Base-by-base conservation (phyloP, 2,797 vertebrate species). In the Gouania willdenowi region DNA sequence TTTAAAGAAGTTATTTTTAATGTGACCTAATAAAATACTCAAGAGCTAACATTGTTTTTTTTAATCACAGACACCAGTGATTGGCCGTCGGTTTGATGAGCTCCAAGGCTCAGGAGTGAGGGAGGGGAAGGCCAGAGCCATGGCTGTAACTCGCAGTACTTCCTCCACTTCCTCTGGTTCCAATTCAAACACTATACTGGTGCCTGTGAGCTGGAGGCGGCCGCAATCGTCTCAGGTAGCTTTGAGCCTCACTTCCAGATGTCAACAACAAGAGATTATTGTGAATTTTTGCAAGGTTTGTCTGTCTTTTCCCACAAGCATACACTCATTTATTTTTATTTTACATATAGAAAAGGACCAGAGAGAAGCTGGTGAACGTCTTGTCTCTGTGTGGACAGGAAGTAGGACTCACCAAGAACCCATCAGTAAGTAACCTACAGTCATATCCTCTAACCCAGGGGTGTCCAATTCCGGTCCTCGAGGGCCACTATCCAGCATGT, bases 181-280 rank as follows among this genome's bases (percentile, higher is more conserved):
- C 36, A 98, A 95, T 72, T 98, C 97, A 53, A 98, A 97, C 48
- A 97, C 93, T 12, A 94, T 98, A 54, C 88, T 99, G 42, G 95
- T 99, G 60, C 97, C 94, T 4, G 95, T 98, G 58, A 97, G 95
- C 88, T 98, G 97, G 97, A 98, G 95, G 66, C 88, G 94, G 42
- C 97, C 97, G 2, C 95, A 98, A 35, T 94, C 88, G 14, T 98
- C 95, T 64, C 95, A 99, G 92, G 97, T 98, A 47, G 8, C 23
- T 5, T 27, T 8, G 12, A 1, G 80, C 2, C 1, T 8, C 11
- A 4, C 24, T 13, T 5, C 1, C 1, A 14, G 9, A 6, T 15
- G 13, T 15, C 23, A 9, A 35, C 4, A 6, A 4, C 1, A 21
- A 10, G 9, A 31, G 29, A 10, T 11, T 19, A 1, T 0, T 1